Percentiles rank a stretch among this genome's conserved stretches.
phyloP scores from a whole-genome alignment of 2,797 vertebrate species.

The Orientallactaga sibirica region DNA sequence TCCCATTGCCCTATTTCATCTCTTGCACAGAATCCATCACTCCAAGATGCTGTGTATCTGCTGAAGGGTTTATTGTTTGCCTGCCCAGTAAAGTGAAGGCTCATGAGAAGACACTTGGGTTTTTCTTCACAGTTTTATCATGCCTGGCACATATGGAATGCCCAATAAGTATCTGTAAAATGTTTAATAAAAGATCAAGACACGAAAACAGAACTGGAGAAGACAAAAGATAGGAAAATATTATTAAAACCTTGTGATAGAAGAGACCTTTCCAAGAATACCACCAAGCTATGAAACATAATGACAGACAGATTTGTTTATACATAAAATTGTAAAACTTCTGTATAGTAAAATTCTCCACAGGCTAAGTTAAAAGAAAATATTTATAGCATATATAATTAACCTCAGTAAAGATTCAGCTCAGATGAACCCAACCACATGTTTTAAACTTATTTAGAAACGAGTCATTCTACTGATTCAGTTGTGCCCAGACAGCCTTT shows the following conservation, averaged over 20 bases:
- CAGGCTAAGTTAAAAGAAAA: slow-evolving; percentile 50
- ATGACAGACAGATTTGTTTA: slow-evolving; percentile 23
- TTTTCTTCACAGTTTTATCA: slow-evolving; percentile 29
- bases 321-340: slow-evolving; percentile 49
- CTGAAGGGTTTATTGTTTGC: not conserved
- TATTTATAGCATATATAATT: slow-evolving; percentile 41
- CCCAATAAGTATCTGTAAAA: slow-evolving; percentile 33
- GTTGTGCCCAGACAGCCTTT: slow-evolving; percentile 53
- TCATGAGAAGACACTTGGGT: not conserved
- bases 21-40: not conserved
- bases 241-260: not conserved
- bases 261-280: slow-evolving; percentile 16
- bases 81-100: not conserved
- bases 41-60: not conserved
- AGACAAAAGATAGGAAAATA: slow-evolving; percentile 18
- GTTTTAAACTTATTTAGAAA: slow-evolving; percentile 57
- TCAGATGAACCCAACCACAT: slow-evolving; percentile 38
- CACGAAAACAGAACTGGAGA: not conserved
- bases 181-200: slow-evolving; percentile 54
- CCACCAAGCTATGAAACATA: not conserved
- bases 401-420: slow-evolving; percentile 2
- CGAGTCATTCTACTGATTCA: slow-evolving; percentile 47
- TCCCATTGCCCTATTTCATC: not conserved
- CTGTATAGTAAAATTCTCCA: slow-evolving; percentile 46
- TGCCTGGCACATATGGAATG: not conserved